Percentiles rank a stretch among this genome's conserved stretches.
Conservation (phyloP, 2,113 vertebrate genomes). For the Eira barbara region DNA sequence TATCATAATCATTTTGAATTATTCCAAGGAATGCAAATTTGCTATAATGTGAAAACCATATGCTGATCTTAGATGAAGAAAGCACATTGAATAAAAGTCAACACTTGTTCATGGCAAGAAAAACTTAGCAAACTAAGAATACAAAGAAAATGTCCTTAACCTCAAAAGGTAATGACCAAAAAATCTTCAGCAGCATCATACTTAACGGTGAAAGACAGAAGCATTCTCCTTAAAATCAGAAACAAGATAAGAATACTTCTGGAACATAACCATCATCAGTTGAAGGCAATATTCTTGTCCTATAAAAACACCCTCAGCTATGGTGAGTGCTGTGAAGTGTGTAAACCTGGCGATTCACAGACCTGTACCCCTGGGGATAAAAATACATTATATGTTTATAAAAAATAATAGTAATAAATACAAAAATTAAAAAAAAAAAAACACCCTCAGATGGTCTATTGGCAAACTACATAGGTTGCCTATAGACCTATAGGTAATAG, state of each 20-base stretch:
- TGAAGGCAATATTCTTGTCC: not conserved
- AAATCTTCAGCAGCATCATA: not conserved
- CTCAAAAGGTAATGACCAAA: not conserved
- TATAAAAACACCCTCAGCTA: not conserved
- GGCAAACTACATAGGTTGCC: not conserved
- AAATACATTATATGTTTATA: no score
- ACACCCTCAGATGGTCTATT: not conserved
- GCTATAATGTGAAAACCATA: not conserved
- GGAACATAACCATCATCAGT: not conserved
- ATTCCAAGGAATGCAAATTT: not conserved
- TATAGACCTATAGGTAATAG: no score
- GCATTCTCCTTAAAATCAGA: not conserved
- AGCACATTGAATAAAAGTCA: not conserved
- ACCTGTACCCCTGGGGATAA: no score
- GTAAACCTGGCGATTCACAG: no score
- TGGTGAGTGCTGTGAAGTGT: no score
- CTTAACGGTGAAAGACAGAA: not conserved
- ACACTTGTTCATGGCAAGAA: not conserved
- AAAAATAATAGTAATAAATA: no score
- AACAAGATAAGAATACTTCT: not conserved
- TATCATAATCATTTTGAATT: not conserved
- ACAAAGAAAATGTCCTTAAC: not conserved
- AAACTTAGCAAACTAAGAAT: not conserved
- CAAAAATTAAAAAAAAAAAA: no score
- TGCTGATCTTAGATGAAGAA: not conserved